phyloP scores from a whole-genome alignment of 2,797 vertebrate genomes.

The Pampus argenteus region DNA sequence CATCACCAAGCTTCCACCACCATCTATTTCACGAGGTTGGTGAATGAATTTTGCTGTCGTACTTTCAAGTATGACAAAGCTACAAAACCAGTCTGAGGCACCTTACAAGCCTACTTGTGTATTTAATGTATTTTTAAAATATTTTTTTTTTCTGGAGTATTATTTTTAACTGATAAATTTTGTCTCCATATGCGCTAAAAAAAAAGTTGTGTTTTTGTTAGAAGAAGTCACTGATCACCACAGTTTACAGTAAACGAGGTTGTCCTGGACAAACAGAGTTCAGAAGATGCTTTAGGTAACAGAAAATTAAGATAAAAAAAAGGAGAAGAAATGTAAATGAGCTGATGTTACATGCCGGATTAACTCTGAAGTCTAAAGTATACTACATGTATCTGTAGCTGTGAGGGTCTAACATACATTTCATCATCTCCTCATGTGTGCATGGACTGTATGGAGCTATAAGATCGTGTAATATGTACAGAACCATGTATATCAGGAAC shows the following conservation, averaged over 20 bases:
- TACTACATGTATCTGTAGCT: not conserved
- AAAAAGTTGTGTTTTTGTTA: not conserved
- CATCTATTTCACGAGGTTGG: too few relatives aligned
- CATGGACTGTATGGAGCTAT: not conserved
- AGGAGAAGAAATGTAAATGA: not conserved
- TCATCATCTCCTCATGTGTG: not conserved
- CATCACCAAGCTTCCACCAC: too few relatives aligned
- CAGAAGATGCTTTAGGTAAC: not conserved
- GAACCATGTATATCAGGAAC: not conserved
- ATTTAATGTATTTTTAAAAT: too few relatives aligned
- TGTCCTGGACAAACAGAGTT: not conserved
- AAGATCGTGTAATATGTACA: not conserved
- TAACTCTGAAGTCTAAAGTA: not conserved
- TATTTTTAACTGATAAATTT: not conserved
- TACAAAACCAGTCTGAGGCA: too few relatives aligned
- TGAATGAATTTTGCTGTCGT: too few relatives aligned
- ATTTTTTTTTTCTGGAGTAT: too few relatives aligned
- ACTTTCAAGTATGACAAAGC: too few relatives aligned
- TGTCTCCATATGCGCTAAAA: not conserved
- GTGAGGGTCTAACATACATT: not conserved
- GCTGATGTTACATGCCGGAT: not conserved
- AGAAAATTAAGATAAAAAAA: not conserved
- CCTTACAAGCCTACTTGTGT: not conserved
- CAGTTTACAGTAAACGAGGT: not conserved
- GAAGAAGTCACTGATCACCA: not conserved